phyloP scores from a whole-genome alignment of 2,113 vertebrate species.

The Myotis brandtii region DNA sequence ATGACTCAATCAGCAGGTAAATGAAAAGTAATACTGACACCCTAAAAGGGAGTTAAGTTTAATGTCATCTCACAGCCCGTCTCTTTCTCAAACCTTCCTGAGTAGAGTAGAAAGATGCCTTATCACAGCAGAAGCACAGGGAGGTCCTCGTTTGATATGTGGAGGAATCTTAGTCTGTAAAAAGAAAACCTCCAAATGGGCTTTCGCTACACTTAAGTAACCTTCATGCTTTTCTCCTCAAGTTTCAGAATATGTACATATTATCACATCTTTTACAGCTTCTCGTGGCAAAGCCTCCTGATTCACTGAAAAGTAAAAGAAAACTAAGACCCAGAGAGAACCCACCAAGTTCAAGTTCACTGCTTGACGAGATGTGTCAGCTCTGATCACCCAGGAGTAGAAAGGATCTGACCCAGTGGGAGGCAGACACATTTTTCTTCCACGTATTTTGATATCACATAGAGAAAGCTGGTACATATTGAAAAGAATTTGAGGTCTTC shows the following conservation, averaged over 20 bases:
- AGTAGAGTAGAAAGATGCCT: not conserved
- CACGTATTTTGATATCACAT: not conserved
- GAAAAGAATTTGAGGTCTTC: not conserved
- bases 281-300: not conserved
- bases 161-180: not conserved
- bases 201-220: not conserved
- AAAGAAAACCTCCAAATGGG: not conserved
- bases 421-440: slow-evolving; percentile 30
- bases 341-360: not conserved
- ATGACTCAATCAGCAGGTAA: not conserved
- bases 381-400: not conserved
- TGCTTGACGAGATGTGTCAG: not conserved
- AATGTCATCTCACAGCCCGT: not conserved
- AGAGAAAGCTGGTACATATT: not conserved
- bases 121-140: not conserved
- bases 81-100: not conserved
- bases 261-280: not conserved
- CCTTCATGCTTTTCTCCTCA: not conserved
- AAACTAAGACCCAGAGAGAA: not conserved
- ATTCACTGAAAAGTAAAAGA: not conserved
- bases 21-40: not conserved
- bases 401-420: not conserved
- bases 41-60: not conserved
- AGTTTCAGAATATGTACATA: not conserved
- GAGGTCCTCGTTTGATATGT: not conserved